These are phyloP conservation scores for Drosophila ogumai DNA, from an alignment of 1,140 invertebrate genomes.

Conservation along the genomic window DNA sequence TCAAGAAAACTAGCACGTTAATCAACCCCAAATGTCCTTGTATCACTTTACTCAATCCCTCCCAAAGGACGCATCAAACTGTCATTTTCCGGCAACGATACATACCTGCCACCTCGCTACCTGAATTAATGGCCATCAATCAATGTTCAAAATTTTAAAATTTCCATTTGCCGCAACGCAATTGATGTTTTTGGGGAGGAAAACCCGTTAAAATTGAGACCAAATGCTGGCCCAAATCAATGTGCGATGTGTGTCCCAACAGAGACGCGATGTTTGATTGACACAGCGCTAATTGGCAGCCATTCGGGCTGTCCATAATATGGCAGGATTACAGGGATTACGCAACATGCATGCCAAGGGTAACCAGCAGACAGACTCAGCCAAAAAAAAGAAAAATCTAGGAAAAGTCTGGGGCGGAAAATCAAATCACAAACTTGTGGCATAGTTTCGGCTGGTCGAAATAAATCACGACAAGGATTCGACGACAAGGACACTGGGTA, in stretches of 20 bases:
- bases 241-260: conserved; percentile 18
- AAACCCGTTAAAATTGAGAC: conserved; percentile 11
- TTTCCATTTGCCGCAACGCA: conserved; percentile 17
- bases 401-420: conserved; percentile 8
- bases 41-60: not conserved
- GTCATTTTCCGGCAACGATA: conserved; percentile 4
- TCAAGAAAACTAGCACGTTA: not conserved
- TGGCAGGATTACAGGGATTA: conserved; percentile 39
- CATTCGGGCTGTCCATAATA: conserved; percentile 44
- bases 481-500: conserved; percentile 48
- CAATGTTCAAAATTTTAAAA: conserved; percentile 31
- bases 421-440: conserved; percentile 42
- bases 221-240: conserved; percentile 35
- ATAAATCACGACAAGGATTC: conserved; percentile 65
- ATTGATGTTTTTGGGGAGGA: not conserved
- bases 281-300: conserved; percentile 53
- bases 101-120: conserved; percentile 1
- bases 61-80: not conserved
- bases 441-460: conserved; percentile 55
- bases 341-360: conserved; percentile 13
- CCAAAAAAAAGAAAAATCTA: not conserved
- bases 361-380: conserved; percentile 11
- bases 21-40: not conserved
- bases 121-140: conserved; percentile 36
- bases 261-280: conserved; percentile 43